Evolutionary conservation across 2,797 vertebrate genomes (phyloP), one percentile per base, ranked within the genome.

Genomic region (Calcarius lapponicus): DNA sequence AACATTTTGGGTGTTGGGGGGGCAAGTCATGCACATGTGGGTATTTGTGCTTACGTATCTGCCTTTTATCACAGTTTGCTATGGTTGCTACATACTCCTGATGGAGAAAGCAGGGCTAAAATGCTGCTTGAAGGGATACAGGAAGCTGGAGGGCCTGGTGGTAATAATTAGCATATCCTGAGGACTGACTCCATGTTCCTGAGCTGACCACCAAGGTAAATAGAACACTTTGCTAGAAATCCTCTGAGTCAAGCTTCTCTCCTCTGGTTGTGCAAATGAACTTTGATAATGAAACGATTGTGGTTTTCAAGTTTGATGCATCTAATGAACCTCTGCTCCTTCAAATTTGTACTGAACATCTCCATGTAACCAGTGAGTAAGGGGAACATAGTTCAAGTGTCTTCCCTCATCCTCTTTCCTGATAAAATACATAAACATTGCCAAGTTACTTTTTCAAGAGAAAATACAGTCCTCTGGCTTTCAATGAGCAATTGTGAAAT

Each of bases 401-500:
- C 17, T 80, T 69, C 9, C 17, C 56, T 17, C 6, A 21, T 34
- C 31, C n/a, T 60, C 12, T 60, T 73, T 91, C 43, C 74, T 74
- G 51, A 36, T 70, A 57, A 57, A 45, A 45, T 53, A 78, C 64
- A 87, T 51, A 76, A 85, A 57, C 67, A 34, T 87, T 82, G 36
- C 20, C 36, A 64, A 56, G 32, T 73, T 76, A 54, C 14, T 66
- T 87, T 89, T 73, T 42, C 0, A 1, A 83, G 45, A 82, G n/a
- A 87, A 82, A 88, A 88, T 50, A 28, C 13, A 60, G 17, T 42
- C 24, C 5, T 74, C 32, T 76, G n/a, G 10, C 13, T 92, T 47
- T 82, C 53, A 53, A 9, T 62, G 47, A 80, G 25, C 15, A 81
- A 25, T 58, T 53, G 34, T 71, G 69, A 93, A 94, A 92, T 53